Conservation (phyloP, 2,888 invertebrate genomes). For the Thalpophila matura region DNA sequence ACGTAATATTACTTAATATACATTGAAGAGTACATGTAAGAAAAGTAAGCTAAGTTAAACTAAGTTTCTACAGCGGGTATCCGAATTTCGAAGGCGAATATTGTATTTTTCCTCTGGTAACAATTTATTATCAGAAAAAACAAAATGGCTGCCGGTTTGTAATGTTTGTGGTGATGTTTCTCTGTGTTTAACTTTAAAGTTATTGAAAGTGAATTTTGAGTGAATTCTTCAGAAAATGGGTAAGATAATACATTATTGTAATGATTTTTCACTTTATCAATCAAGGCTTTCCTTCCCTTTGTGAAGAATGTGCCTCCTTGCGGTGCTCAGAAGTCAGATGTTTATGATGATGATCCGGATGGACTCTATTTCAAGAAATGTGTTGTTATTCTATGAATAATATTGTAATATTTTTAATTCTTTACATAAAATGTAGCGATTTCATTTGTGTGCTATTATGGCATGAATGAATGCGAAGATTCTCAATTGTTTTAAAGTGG, state of each 20-base stretch:
- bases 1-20: no score
- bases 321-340: conserved; percentile 54
- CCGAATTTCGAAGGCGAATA: no score
- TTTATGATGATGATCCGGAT: conserved; percentile 45
- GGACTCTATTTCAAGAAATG: not conserved
- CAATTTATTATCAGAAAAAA: conserved; percentile 52
- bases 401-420: not conserved
- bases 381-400: not conserved
- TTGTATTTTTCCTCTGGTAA: conserved; percentile 23
- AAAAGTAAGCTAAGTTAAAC: no score
- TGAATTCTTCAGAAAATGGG: conserved; percentile 79
- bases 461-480: not conserved
- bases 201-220: conserved; percentile 71
- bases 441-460: not conserved
- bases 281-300: not conserved
- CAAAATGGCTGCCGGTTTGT: conserved; percentile 84
- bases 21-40: no score
- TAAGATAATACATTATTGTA: conserved; percentile 68
- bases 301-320: conserved; percentile 12
- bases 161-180: conserved; percentile 84
- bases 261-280: no score
- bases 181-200: conserved; percentile 77
- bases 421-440: not conserved
- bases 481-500: not conserved
- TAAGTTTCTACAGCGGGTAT: no score